Evolutionary conservation across 2,888 invertebrate genomes (phyloP).

Genomic region (Noctua janthe): DNA sequence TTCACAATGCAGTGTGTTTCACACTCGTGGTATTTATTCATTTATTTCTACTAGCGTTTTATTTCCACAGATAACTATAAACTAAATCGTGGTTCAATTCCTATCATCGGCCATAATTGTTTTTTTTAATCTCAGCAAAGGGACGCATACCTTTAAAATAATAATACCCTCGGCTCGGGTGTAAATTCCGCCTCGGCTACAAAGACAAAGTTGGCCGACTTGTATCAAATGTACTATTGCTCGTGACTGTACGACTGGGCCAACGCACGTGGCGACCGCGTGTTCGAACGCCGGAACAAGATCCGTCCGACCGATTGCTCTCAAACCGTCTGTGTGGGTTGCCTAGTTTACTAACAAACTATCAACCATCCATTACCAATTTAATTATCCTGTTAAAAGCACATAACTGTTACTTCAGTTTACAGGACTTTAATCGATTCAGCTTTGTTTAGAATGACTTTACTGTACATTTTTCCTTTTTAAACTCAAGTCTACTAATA

Average conservation of each 20-base stretch:
- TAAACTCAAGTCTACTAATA: background rate
- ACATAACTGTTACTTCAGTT: constrained; percentile 22
- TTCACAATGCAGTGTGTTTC: background rate
- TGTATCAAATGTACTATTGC: background rate
- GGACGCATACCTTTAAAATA: background rate
- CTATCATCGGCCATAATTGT: background rate
- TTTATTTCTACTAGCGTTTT: background rate
- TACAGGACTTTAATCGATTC: background rate
- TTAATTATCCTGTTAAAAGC: constrained; percentile 26
- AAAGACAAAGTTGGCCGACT: background rate
- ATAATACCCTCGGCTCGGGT: background rate
- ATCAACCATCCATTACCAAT: constrained; percentile 46
- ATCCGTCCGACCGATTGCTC: constrained; percentile 36
- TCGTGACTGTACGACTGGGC: constrained; percentile 29
- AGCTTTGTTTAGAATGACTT: background rate
- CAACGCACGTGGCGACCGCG: constrained; percentile 64
- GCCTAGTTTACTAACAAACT: constrained; percentile 28
- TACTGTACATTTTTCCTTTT: background rate
- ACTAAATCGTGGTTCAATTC: background rate
- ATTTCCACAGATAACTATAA: background rate
- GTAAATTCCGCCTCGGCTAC: background rate
- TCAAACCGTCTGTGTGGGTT: constrained; percentile 20
- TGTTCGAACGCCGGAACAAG: constrained; percentile 55
- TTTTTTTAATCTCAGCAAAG: background rate
- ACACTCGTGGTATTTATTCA: background rate